These are phyloP conservation scores for Cantharis lateralis DNA, from an alignment of 2,888 invertebrate species.

Conservation along the genomic window DNA sequence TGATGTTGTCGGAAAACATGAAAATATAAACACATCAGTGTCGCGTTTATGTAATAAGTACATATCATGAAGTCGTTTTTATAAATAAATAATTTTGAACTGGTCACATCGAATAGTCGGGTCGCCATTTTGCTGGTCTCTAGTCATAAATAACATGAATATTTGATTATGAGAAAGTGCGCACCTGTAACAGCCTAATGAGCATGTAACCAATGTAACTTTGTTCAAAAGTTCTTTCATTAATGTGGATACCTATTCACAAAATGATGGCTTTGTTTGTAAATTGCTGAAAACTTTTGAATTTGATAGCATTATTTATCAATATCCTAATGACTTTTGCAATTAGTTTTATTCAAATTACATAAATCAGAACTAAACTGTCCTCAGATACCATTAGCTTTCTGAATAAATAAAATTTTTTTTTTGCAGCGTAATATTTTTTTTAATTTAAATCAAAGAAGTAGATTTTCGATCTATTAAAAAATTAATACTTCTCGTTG, in stretches of 20 bases:
- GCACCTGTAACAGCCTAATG: constrained; percentile 23
- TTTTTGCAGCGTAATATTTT: no score
- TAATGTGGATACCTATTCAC: not conserved
- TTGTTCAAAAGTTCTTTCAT: constrained; percentile 14
- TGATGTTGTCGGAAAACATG: not conserved
- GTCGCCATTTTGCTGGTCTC: constrained; percentile 32
- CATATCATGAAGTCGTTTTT: not conserved
- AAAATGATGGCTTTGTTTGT: not conserved
- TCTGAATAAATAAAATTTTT: no score
- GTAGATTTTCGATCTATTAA: no score
- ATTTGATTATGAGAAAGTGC: constrained; percentile 23
- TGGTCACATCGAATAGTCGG: constrained; percentile 26
- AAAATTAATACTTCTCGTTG: no score
- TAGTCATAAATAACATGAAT: constrained; percentile 31
- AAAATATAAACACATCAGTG: not conserved
- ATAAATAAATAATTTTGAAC: constrained; percentile 21
- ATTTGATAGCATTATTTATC: not conserved
- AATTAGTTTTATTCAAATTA: not conserved
- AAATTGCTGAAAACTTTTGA: not conserved
- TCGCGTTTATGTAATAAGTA: constrained; percentile 1
- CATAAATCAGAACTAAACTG: not conserved
- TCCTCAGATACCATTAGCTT: no score
- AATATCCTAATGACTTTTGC: not conserved
- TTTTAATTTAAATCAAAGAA: no score
- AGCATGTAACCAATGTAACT: constrained; percentile 17